Conservation (phyloP, 2,113 vertebrate species). For the Lampris megalopsis region DNA sequence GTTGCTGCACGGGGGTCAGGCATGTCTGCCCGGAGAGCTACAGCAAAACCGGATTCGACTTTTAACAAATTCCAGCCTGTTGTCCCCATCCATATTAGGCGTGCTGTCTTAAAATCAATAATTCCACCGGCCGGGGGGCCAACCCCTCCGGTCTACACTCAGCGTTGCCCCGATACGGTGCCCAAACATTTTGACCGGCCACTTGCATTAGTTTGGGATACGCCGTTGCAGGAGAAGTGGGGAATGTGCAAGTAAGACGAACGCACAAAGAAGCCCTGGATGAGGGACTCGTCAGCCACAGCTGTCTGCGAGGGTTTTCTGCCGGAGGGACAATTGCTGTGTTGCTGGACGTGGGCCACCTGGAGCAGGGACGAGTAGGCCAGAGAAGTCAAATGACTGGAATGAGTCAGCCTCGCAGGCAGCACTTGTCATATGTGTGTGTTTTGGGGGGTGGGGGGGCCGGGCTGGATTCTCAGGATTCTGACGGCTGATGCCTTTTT, state of each 20-base stretch:
- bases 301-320: conserved; percentile 27
- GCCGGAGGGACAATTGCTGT: conserved; percentile 41
- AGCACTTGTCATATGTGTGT: conserved; percentile 60
- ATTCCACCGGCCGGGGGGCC: no score
- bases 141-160: no score
- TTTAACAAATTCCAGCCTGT: no score
- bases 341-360: conserved; percentile 16
- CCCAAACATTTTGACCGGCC: no score
- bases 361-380: conserved; percentile 28
- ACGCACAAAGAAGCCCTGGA: neutral
- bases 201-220: no score
- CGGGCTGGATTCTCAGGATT: conserved; percentile 54
- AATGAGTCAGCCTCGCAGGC: conserved; percentile 48
- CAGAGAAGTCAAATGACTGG: conserved; percentile 35
- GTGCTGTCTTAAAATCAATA: no score
- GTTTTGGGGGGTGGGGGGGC: conserved; percentile 6
- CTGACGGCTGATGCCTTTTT: conserved; percentile 25
- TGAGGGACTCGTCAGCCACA: conserved; percentile 1
- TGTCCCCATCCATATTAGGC: no score
- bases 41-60: no score
- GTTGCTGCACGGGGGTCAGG: no score
- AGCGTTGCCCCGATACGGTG: no score
- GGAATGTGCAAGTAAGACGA: neutral
- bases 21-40: no score
- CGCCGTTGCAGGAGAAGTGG: no score